phyloP scores from a whole-genome alignment of 2,888 invertebrate species.

The Philereme transversata region DNA sequence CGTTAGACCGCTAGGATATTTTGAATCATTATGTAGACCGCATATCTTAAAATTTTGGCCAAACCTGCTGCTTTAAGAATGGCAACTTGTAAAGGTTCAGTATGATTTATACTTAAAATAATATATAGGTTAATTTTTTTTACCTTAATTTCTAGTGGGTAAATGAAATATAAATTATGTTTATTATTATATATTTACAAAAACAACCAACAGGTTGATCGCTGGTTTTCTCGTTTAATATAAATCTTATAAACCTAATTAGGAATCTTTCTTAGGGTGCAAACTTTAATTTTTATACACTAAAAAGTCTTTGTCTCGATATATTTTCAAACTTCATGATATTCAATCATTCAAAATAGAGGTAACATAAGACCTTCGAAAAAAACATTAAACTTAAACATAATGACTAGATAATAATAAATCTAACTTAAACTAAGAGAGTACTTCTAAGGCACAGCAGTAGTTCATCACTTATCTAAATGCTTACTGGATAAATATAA shows the following conservation, averaged over 20 bases:
- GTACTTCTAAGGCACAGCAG: conserved; percentile 78
- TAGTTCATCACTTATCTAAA: conserved; percentile 72
- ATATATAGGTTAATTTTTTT: too few relatives aligned
- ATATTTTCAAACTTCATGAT: conserved; percentile 14
- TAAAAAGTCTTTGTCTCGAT: conserved; percentile 76
- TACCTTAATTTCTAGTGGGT: neutral
- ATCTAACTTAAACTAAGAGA: conserved; percentile 52
- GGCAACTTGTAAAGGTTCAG: too few relatives aligned
- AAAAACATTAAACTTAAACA: conserved; percentile 55
- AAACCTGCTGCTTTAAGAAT: too few relatives aligned
- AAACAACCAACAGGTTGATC: conserved; percentile 52
- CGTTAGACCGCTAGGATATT: too few relatives aligned
- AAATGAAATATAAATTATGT: conserved; percentile 15
- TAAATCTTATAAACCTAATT: conserved; percentile 60
- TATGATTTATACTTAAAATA: too few relatives aligned
- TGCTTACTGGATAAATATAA: conserved; percentile 75
- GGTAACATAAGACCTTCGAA: conserved; percentile 39
- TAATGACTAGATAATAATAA: conserved; percentile 81
- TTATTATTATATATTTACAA: conserved; percentile 39
- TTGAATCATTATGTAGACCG: too few relatives aligned
- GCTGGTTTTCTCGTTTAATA: conserved; percentile 51
- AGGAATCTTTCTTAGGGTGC: conserved; percentile 81
- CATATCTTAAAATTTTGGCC: too few relatives aligned
- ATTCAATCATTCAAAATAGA: conserved; percentile 35
- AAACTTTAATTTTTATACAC: conserved; percentile 61